A percentile compares a stretch with the other conserved stretches of the same genome.
Evolutionary conservation across 53 echinoderm and acorn worm genomes (phyloP).

Genomic region (Pentamera pediparva): DNA sequence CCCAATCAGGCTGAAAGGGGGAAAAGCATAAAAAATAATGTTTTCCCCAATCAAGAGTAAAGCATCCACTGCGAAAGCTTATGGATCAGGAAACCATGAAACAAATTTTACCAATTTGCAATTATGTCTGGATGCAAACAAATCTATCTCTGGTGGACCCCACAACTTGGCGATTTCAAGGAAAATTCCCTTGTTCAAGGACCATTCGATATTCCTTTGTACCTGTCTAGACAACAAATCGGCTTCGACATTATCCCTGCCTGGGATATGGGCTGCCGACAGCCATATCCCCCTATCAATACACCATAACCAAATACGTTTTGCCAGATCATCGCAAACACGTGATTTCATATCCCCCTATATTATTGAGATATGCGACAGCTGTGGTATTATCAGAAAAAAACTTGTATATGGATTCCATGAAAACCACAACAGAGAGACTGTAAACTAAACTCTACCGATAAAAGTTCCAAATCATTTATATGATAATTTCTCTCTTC

Average conservation of each 20-base stretch:
- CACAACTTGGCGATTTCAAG: background rate
- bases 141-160: conserved; percentile 19
- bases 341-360: conserved; percentile 23
- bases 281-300: conserved; percentile 14
- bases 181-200: conserved; percentile 9
- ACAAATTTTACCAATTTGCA: conserved; percentile 31
- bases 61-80: conserved; percentile 19
- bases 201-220: conserved; percentile 27
- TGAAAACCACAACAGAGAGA: background rate
- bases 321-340: background rate
- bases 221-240: conserved; percentile 33
- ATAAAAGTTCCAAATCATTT: conserved; percentile 14
- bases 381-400: conserved; percentile 12
- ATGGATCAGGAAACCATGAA: conserved; percentile 38
- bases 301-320: conserved; percentile 41
- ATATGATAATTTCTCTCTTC: background rate
- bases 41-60: conserved; percentile 13
- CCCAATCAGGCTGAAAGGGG: conserved; percentile 48
- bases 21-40: conserved; percentile 27
- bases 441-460: conserved; percentile 13
- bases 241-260: conserved; percentile 3
- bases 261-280: conserved; percentile 19
- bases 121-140: conserved; percentile 38
- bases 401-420: background rate
- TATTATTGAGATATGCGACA: background rate